Percentiles rank a stretch among this genome's conserved stretches.
These are phyloP conservation scores for Chloroclystis v-ata DNA, from an alignment of 2,888 invertebrate genomes.

Conservation along the genomic window DNA sequence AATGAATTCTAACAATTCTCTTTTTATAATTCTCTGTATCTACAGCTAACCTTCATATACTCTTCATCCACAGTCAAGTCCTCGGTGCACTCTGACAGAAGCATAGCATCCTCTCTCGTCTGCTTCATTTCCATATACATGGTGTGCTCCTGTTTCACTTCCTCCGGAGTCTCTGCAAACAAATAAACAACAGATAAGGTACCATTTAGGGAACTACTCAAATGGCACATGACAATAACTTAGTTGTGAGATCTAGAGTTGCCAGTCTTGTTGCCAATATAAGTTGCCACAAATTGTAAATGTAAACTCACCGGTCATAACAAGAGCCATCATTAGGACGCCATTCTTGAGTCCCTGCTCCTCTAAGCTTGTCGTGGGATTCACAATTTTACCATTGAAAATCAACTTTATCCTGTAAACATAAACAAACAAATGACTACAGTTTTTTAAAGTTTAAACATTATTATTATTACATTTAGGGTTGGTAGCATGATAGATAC, in stretches of 20 bases:
- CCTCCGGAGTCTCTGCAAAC: conserved; percentile 58
- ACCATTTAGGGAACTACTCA: too few relatives aligned
- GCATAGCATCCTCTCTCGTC: conserved; percentile 74
- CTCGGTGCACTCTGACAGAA: conserved; percentile 69
- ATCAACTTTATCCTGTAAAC: conserved; percentile 81
- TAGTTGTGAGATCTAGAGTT: too few relatives aligned
- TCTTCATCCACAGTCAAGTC: conserved; percentile 55
- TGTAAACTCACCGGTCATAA: conserved; percentile 68
- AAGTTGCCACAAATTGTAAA: too few relatives aligned
- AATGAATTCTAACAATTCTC: too few relatives aligned
- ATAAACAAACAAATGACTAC: too few relatives aligned
- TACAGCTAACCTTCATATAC: conserved; percentile 73
- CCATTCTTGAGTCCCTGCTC: conserved; percentile 83
- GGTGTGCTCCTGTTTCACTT: conserved; percentile 66
- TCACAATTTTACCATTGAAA: conserved; percentile 81
- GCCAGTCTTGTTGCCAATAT: too few relatives aligned
- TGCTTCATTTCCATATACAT: conserved; percentile 76
- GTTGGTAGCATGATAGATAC: too few relatives aligned
- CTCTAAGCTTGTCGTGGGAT: conserved; percentile 65
- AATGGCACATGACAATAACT: too few relatives aligned
- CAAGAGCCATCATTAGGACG: conserved; percentile 81
- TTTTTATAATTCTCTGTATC: neutral
- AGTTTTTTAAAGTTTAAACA: too few relatives aligned
- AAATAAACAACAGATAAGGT: too few relatives aligned
- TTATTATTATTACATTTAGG: too few relatives aligned